Conservation (phyloP, 2,888 invertebrate species). For the Tipula lateralis region DNA sequence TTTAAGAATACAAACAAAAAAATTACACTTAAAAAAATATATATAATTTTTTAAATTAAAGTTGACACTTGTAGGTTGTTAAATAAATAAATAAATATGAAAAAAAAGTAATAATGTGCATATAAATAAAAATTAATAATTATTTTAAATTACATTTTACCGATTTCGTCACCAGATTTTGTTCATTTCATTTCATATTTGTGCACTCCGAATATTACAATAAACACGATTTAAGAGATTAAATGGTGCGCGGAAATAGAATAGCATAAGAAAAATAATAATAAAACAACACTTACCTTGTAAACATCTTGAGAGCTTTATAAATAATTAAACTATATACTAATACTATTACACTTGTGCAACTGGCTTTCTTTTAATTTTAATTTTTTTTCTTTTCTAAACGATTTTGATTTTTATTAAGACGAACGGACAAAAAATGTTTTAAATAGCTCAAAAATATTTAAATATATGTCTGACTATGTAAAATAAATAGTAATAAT, state of each 20-base stretch:
- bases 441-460: background rate
- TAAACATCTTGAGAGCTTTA: constrained; percentile 24
- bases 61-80: constrained; percentile 15
- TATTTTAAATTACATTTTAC: constrained; percentile 19
- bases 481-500: background rate
- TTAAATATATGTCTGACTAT: constrained; percentile 5
- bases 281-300: constrained; percentile 9
- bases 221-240: background rate
- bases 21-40: background rate
- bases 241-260: background rate
- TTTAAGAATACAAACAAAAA: background rate
- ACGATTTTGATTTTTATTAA: background rate
- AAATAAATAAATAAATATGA: background rate
- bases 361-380: background rate
- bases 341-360: background rate
- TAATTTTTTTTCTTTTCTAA: background rate
- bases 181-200: background rate
- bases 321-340: background rate
- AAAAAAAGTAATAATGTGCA: background rate
- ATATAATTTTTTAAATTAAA: constrained; percentile 24
- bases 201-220: background rate
- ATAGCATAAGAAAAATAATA: background rate
- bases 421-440: background rate
- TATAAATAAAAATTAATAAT: background rate
- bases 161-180: background rate